These are phyloP conservation scores for Scolopax rusticola DNA, from an alignment of 2,797 vertebrate species.

Conservation along the genomic window DNA sequence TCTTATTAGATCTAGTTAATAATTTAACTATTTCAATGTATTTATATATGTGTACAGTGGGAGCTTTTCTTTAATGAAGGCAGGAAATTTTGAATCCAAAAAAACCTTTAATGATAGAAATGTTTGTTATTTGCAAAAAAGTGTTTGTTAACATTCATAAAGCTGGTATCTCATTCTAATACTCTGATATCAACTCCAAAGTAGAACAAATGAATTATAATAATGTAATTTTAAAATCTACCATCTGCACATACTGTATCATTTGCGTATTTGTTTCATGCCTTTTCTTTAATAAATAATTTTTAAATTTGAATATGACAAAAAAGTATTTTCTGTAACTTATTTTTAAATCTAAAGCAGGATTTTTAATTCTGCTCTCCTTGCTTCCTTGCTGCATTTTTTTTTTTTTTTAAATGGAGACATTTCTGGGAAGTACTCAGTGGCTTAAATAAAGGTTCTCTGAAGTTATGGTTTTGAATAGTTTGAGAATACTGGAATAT, in stretches of 20 bases:
- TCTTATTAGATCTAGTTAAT: neutral
- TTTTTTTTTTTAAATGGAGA: neutral
- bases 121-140: neutral
- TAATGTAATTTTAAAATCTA: neutral
- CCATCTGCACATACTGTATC: neutral
- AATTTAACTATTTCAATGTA: neutral
- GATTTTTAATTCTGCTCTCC: neutral
- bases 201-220: neutral
- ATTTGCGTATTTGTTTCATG: neutral
- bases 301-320: neutral
- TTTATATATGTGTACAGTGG: neutral
- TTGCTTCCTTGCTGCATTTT: neutral
- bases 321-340: neutral
- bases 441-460: neutral
- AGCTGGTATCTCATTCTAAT: neutral
- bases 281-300: neutral
- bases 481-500: neutral
- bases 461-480: neutral
- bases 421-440: neutral
- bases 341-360: neutral
- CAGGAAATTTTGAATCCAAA: neutral
- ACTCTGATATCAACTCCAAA: neutral
- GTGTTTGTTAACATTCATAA: neutral
- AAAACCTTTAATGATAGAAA: neutral
- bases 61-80: neutral